Evolutionary conservation across 2,113 vertebrate species (phyloP).

Genomic region (Deroptyus accipitrinus): DNA sequence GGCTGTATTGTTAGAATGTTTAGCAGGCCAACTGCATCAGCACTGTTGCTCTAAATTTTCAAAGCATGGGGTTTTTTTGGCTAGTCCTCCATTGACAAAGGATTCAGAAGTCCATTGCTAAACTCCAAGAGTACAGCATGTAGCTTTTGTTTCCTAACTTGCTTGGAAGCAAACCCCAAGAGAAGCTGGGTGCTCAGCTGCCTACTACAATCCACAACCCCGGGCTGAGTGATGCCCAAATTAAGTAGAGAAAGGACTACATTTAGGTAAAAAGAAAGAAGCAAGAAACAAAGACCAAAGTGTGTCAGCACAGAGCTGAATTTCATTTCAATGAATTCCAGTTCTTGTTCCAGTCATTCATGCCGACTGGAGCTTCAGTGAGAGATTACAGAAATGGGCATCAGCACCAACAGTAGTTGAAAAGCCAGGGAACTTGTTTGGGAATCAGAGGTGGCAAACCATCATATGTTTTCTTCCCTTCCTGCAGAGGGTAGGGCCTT

Average conservation of each 20-base stretch:
- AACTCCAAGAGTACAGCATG: not conserved
- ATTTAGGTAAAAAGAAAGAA: not conserved
- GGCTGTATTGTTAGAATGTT: not conserved
- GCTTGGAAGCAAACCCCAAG: not conserved
- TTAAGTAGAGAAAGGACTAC: not conserved
- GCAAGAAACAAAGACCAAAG: not conserved
- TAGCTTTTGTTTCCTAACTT: not conserved
- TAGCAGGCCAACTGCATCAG: not conserved
- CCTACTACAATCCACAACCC: not conserved
- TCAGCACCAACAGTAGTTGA: not conserved
- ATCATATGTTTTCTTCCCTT: not conserved
- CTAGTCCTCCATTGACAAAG: not conserved
- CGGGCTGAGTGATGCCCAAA: fast-evolving
- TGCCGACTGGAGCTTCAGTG: not conserved
- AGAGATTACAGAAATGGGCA: not conserved
- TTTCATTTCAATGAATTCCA: not conserved
- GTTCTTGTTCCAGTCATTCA: not conserved
- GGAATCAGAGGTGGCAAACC: not conserved
- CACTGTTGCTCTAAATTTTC: not conserved
- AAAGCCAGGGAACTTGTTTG: not conserved
- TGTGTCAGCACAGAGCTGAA: not conserved
- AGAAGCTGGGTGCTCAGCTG: not conserved
- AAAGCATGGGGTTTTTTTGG: not conserved
- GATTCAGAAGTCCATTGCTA: not conserved
- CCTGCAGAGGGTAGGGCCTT: not conserved